Conservation (phyloP, 2,888 invertebrate genomes). For the Pantelozetes paolii region DNA sequence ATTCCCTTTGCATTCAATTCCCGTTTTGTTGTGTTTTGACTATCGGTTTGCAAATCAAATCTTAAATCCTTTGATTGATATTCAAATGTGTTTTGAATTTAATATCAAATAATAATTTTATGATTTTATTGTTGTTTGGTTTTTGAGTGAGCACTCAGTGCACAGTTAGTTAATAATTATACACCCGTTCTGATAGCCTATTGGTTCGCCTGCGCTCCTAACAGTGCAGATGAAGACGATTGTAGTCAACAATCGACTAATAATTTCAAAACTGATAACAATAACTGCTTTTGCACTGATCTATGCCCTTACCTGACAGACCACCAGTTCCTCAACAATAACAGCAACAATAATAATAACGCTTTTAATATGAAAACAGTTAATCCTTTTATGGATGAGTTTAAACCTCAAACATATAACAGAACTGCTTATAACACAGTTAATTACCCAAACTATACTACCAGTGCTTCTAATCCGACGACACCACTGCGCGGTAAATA, state of each 20-base stretch:
- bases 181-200: neutral
- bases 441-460: neutral
- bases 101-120: too few species aligned
- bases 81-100: too few species aligned
- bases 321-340: neutral
- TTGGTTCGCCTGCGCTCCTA: neutral
- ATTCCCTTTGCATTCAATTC: too few species aligned
- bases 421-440: neutral
- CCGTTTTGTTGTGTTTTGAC: too few species aligned
- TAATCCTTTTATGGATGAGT: neutral
- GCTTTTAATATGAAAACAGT: neutral
- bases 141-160: too few species aligned
- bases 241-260: neutral
- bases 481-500: slow-evolving; percentile 5
- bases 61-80: too few species aligned
- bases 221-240: neutral
- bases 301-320: neutral
- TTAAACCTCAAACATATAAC: neutral
- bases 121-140: neutral
- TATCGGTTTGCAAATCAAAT: too few species aligned
- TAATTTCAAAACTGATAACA: neutral
- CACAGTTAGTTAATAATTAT: neutral
- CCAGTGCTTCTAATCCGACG: neutral
- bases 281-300: neutral
- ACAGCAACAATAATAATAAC: neutral